A percentile compares a stretch with the other conserved stretches of the same genome.
phyloP scores from a whole-genome alignment of 2,113 vertebrate genomes.

The Prinia subflava region DNA sequence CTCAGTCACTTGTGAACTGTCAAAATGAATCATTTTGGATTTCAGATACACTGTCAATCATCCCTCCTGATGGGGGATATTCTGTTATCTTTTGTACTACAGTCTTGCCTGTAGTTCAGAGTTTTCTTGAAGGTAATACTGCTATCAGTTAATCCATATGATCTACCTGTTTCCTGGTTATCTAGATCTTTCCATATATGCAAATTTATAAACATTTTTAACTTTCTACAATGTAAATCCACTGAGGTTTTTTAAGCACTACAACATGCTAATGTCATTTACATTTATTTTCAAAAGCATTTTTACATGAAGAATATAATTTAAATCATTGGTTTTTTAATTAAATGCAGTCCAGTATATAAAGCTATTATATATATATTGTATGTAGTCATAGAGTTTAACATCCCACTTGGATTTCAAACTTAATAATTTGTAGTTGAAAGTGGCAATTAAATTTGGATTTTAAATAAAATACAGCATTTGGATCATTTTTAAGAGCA shows the following conservation, averaged over 20 bases:
- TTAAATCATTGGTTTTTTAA: background rate
- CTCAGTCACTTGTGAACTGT: background rate
- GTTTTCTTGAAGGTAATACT: background rate
- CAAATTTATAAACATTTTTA: background rate
- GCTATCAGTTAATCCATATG: background rate
- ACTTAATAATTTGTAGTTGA: background rate
- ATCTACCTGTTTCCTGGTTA: background rate
- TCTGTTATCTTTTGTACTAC: background rate
- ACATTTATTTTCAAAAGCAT: background rate
- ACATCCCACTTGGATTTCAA: background rate
- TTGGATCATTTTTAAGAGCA: background rate
- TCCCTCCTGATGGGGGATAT: background rate
- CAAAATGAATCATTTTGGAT: slow-evolving; percentile 10
- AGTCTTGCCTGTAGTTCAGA: background rate
- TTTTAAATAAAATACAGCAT: background rate
- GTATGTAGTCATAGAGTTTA: background rate
- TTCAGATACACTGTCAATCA: slow-evolving; percentile 42
- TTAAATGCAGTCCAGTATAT: background rate
- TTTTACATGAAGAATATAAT: background rate
- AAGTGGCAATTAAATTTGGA: background rate
- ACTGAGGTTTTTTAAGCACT: background rate
- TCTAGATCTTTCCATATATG: background rate
- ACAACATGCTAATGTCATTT: background rate
- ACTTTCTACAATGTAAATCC: background rate
- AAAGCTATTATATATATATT: background rate